Percentiles rank a stretch among this genome's conserved stretches.
These are phyloP conservation scores for Oncorhynchus tshawytscha DNA, from an alignment of 2,113 vertebrate species.

Conservation along the genomic window DNA sequence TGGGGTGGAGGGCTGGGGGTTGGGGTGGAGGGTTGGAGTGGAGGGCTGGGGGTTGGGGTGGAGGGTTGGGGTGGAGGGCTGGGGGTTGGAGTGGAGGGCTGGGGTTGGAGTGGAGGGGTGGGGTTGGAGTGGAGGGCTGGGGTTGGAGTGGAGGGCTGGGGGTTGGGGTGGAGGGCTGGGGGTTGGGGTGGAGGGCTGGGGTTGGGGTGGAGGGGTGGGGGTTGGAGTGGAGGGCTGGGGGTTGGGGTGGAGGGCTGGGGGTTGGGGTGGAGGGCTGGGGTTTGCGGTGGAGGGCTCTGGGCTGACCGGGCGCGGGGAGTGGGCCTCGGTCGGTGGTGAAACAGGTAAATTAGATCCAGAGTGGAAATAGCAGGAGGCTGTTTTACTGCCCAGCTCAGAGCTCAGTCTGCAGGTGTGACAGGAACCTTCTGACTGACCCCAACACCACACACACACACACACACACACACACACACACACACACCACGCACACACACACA, in stretches of 20 bases:
- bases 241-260: too few relatives aligned
- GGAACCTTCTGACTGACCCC: conserved; percentile 58
- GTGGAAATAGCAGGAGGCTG: conserved; percentile 63
- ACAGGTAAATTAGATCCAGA: conserved; percentile 75
- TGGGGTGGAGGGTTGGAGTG: neutral
- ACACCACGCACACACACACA: conserved; percentile 29
- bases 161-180: neutral
- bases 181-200: neutral
- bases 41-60: neutral
- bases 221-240: neutral
- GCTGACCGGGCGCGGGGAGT: too few relatives aligned
- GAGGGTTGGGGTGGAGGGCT: neutral
- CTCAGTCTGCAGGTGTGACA: conserved; percentile 66
- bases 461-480: neutral
- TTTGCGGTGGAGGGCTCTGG: neutral
- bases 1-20: too few relatives aligned
- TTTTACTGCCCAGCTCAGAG: conserved; percentile 69
- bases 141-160: too few relatives aligned
- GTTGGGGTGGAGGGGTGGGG: neutral
- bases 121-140: neutral
- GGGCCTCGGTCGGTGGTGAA: neutral
- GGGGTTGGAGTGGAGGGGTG: neutral
- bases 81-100: neutral
- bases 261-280: too few relatives aligned
- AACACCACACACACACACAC: conserved; percentile 33